Evolutionary conservation across 2,888 invertebrate genomes (phyloP).

Genomic region (Phyllotreta striolata): DNA sequence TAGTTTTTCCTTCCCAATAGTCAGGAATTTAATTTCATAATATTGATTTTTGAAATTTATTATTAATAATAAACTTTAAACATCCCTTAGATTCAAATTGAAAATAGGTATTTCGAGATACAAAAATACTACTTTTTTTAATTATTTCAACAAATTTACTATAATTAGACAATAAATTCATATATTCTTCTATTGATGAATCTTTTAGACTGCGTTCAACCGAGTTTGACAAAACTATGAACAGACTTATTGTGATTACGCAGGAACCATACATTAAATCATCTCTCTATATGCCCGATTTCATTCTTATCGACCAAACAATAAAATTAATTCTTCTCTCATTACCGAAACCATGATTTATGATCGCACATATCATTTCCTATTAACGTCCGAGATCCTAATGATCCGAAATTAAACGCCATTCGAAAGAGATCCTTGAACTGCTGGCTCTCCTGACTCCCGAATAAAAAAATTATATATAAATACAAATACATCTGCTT

Average conservation of each 20-base stretch:
- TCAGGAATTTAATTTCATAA: not conserved
- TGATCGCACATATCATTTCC: conserved; percentile 28
- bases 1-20: too few relatives aligned
- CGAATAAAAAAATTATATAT: conserved; percentile 9
- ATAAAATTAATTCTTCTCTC: conserved; percentile 2
- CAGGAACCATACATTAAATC: not conserved
- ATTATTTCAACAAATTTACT: too few relatives aligned
- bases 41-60: conserved; percentile 13
- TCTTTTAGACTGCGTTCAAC: too few relatives aligned
- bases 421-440: conserved; percentile 38
- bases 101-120: too few relatives aligned
- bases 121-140: too few relatives aligned
- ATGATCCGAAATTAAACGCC: conserved; percentile 37
- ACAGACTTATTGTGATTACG: too few relatives aligned
- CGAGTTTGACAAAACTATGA: too few relatives aligned
- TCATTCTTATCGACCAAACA: too few relatives aligned
- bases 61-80: conserved; percentile 1
- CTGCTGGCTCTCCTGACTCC: conserved; percentile 24
- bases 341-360: conserved; percentile 33
- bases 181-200: too few relatives aligned
- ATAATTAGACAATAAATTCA: too few relatives aligned
- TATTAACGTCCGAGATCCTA: conserved; percentile 31
- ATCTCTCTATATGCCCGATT: not conserved
- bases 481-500: conserved; percentile 32
- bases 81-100: too few relatives aligned